Evolutionary conservation across 2,888 invertebrate genomes (phyloP).

Genomic region (Campoplex capitator): DNA sequence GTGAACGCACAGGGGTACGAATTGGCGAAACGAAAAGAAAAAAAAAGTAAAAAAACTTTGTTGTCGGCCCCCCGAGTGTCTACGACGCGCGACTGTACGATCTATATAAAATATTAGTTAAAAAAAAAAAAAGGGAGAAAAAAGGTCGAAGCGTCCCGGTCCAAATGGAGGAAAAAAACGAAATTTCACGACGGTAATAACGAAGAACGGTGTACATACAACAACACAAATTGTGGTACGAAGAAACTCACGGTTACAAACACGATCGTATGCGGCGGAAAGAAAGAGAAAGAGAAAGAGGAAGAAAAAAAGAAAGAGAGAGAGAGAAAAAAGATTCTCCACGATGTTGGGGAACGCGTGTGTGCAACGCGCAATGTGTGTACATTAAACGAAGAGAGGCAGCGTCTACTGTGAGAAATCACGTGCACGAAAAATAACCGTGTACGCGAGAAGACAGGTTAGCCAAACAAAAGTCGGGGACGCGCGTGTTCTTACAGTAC

Average conservation of each 20-base stretch:
- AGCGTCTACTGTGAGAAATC: constrained; percentile 76
- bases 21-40: constrained; percentile 19
- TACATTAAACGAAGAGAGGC: constrained; percentile 50
- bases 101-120: neutral
- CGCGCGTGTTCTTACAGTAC: constrained; percentile 55
- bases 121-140: constrained; percentile 20
- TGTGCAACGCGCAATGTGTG: constrained; percentile 39
- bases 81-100: constrained; percentile 20
- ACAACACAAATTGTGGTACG: constrained; percentile 41
- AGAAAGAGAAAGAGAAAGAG: constrained; percentile 14
- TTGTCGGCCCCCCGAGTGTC: constrained; percentile 16
- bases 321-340: constrained; percentile 57
- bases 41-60: constrained; percentile 32
- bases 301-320: neutral
- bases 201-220: constrained; percentile 3
- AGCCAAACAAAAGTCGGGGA: constrained; percentile 72
- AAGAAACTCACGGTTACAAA: constrained; percentile 8
- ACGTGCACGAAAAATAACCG: constrained; percentile 76
- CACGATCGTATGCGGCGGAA: constrained; percentile 4
- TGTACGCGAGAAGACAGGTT: constrained; percentile 74
- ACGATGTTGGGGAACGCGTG: constrained; percentile 66
- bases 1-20: constrained; percentile 26
- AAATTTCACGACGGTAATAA: constrained; percentile 4
- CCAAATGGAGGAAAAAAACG: neutral
- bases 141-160: constrained; percentile 45